Evolutionary conservation across 2,888 invertebrate species (phyloP), one percentile per base, ranked within the genome.

Genomic region (Atethmia centrago): DNA sequence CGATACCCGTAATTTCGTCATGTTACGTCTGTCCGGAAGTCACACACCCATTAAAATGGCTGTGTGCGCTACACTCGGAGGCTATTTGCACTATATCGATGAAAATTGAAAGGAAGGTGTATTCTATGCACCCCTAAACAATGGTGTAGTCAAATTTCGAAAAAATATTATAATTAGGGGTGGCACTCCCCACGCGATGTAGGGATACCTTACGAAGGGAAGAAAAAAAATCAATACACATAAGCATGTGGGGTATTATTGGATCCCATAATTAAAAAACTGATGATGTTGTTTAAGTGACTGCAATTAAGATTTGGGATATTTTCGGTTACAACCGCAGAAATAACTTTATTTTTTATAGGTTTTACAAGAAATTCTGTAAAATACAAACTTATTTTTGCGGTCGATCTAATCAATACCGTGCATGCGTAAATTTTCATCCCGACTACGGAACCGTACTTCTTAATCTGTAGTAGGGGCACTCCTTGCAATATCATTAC

Each of bases 401-500:
- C 53, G 53, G 53, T n/a, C 16, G 16, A 9, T 55, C 7, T 8
- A 55, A 55, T 55, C 28, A 19, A 55, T 55, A 25, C 5, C 25
- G 51, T 51, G 25, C 53, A 55, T 28, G 25, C 8, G 25, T 7
- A 16, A 25, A 53, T 55, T 21, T 31, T 58, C 31, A 16, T 7
- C 25, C 42, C 7, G 42, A 61, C 10, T 19, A 12, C 61, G 19
- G 42, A 42, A 25, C 40, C 40, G 10, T 25, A 7, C 42, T 3
- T 36, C 3, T 36, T 36, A 7, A 47, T 40, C 40, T 47, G 42
- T 59, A 59, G 14, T 47, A 25, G 5, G 5, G 9, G n/a, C 73
- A 53, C 61, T 65, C 56, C 71, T 71, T 3, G 4, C 7, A 12
- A 42, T n/a, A 68, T 53, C 47, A 82, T 77, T 25, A 59, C 55